Percentiles rank a stretch among this genome's conserved stretches.
Evolutionary conservation across 2,888 invertebrate genomes (phyloP).

Genomic region (Ornithoptera priamus): DNA sequence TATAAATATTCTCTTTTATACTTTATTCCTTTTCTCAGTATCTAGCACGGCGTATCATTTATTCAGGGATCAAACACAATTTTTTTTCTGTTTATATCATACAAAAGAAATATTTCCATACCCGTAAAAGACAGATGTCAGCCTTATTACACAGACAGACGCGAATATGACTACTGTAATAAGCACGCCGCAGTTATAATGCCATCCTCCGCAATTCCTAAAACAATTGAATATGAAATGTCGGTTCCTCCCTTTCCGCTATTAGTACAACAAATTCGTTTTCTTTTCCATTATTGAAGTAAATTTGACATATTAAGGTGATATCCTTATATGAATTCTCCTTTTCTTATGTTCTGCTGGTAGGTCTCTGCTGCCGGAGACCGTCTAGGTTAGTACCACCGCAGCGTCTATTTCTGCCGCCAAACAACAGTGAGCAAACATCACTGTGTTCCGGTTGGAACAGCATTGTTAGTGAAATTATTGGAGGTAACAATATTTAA

Average conservation of each 20-base stretch:
- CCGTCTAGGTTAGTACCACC: no score
- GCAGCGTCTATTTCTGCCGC: no score
- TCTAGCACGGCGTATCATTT: conserved; percentile 6
- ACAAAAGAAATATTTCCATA: conserved; percentile 11
- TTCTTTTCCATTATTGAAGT: not conserved
- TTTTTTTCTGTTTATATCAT: not conserved
- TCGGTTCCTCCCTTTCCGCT: not conserved
- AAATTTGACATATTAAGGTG: not conserved
- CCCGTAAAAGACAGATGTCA: conserved; percentile 24
- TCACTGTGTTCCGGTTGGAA: no score
- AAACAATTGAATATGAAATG: conserved; percentile 20
- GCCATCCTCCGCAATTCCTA: conserved; percentile 4
- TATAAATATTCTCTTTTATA: not conserved
- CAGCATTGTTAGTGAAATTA: no score
- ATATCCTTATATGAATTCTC: not conserved
- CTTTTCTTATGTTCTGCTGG: no score
- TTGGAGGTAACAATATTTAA: no score
- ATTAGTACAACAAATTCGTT: conserved; percentile 4
- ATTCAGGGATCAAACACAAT: conserved; percentile 9
- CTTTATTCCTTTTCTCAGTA: not conserved
- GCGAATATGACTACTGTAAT: not conserved
- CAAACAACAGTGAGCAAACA: no score
- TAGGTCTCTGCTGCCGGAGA: no score
- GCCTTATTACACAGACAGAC: conserved; percentile 2
- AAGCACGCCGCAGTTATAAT: conserved; percentile 5